Evolutionary conservation across 2,888 invertebrate genomes (phyloP).

Genomic region (Drosophila mettleri): DNA sequence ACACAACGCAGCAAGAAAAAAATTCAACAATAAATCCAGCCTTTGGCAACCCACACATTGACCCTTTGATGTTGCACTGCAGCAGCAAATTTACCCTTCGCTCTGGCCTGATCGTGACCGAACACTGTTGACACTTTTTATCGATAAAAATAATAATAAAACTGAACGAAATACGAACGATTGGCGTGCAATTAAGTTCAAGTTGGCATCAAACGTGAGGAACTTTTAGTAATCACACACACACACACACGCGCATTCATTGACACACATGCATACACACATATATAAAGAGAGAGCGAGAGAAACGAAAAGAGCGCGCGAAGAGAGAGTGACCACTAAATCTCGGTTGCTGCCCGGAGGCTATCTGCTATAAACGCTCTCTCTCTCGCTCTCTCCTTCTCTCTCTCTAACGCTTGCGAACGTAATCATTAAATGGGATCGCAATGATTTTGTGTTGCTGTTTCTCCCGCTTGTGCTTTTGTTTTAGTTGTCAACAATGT

Average conservation of each 20-base stretch:
- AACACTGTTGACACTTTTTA: constrained; percentile 38
- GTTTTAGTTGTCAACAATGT: constrained; percentile 74
- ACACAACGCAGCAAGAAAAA: constrained; percentile 28
- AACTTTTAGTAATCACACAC: constrained; percentile 21
- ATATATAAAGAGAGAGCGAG: not conserved
- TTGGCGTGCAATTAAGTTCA: constrained; percentile 24
- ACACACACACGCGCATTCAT: constrained; percentile 1
- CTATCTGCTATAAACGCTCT: constrained; percentile 24
- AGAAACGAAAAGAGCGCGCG: constrained; percentile 1
- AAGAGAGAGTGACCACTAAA: constrained; percentile 34
- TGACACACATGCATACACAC: not conserved
- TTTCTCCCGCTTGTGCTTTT: constrained; percentile 47
- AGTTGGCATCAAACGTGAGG: constrained; percentile 30
- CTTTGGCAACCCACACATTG: constrained; percentile 29
- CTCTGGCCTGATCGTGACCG: constrained; percentile 27
- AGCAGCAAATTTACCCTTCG: constrained; percentile 21
- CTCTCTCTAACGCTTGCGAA: constrained; percentile 25
- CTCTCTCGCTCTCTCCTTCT: constrained; percentile 2
- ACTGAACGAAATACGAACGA: constrained; percentile 16
- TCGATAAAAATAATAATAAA: constrained; percentile 16
- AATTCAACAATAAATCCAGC: constrained; percentile 35
- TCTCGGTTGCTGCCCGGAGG: constrained; percentile 33
- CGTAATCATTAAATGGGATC: constrained; percentile 58
- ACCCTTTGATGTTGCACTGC: constrained; percentile 28
- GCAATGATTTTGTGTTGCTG: constrained; percentile 41